phyloP scores from a whole-genome alignment of 2,113 vertebrate genomes.

The Balaeniceps rex region DNA sequence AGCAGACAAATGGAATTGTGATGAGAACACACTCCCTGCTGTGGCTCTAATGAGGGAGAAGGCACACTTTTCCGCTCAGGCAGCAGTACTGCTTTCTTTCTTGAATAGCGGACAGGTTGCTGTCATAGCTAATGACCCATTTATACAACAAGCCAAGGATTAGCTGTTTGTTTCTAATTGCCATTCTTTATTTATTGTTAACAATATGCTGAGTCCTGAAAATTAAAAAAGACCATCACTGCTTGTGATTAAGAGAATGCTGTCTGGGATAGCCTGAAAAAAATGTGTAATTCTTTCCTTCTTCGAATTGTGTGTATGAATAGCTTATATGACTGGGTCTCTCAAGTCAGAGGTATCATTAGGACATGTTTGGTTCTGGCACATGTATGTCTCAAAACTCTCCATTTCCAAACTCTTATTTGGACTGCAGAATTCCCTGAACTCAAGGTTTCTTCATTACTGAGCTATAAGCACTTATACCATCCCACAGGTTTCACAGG shows the following conservation, averaged over 20 bases:
- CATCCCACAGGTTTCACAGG: not conserved
- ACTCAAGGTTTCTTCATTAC: not conserved
- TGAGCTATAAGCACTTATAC: not conserved
- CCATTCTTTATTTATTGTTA: not conserved
- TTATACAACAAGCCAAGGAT: not conserved
- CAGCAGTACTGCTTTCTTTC: not conserved
- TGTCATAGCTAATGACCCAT: constrained; percentile 1
- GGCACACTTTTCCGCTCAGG: not conserved
- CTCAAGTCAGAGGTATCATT: not conserved
- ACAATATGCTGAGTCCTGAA: not conserved
- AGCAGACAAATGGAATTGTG: constrained; percentile 25
- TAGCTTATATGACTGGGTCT: not conserved
- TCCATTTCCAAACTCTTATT: not conserved
- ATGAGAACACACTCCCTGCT: not conserved
- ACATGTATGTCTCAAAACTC: not conserved
- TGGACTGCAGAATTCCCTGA: not conserved
- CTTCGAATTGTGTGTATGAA: not conserved
- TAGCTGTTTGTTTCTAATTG: constrained; percentile 8
- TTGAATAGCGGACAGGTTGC: not conserved
- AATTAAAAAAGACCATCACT: not conserved
- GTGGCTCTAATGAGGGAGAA: constrained; percentile 31
- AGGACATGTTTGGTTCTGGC: not conserved
- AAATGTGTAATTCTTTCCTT: not conserved
- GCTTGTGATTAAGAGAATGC: not conserved
- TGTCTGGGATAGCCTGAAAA: not conserved